A percentile compares a stretch with the other conserved stretches of the same genome.
Evolutionary conservation across 2,797 vertebrate species (phyloP).

Genomic region (Sciaenops ocellatus): DNA sequence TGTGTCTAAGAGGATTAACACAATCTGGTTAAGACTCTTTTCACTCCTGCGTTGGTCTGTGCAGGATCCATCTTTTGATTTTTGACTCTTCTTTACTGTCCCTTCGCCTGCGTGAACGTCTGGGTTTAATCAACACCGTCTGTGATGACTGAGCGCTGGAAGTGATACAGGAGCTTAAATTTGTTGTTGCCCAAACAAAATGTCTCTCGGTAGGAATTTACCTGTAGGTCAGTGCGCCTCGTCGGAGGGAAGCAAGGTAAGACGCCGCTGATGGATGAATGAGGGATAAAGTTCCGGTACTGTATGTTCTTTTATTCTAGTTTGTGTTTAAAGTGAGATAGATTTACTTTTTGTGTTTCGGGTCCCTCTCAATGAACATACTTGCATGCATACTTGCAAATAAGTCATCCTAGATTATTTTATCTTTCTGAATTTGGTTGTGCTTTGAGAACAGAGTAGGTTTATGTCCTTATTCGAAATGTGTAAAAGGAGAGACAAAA

Average conservation of each 20-base stretch:
- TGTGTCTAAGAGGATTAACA: slow-evolving; percentile 82
- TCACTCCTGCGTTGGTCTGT: slow-evolving; percentile 50
- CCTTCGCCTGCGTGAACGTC: background rate
- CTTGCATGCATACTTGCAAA: background rate
- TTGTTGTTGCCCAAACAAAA: slow-evolving; percentile 47
- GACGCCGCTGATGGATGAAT: slow-evolving; percentile 8
- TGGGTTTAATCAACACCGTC: background rate
- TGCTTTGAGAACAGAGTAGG: background rate
- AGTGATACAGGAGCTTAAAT: slow-evolving; percentile 13
- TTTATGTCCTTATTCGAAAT: background rate
- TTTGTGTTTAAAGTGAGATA: background rate
- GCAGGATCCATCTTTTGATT: slow-evolving; percentile 56
- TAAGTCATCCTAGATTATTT: background rate
- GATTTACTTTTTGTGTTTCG: background rate
- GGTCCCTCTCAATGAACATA: background rate
- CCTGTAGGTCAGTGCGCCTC: slow-evolving; percentile 30
- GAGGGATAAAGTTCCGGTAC: background rate
- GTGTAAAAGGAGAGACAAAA: background rate
- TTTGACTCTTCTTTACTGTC: slow-evolving; percentile 53
- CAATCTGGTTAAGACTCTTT: slow-evolving; percentile 80
- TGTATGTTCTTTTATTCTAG: background rate
- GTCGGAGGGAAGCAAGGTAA: slow-evolving; percentile 76
- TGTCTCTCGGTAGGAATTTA: slow-evolving; percentile 71
- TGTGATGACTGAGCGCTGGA: background rate
- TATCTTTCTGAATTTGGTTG: background rate